phyloP scores from a whole-genome alignment of 1,140 invertebrate genomes.

The Apis dorsata region DNA sequence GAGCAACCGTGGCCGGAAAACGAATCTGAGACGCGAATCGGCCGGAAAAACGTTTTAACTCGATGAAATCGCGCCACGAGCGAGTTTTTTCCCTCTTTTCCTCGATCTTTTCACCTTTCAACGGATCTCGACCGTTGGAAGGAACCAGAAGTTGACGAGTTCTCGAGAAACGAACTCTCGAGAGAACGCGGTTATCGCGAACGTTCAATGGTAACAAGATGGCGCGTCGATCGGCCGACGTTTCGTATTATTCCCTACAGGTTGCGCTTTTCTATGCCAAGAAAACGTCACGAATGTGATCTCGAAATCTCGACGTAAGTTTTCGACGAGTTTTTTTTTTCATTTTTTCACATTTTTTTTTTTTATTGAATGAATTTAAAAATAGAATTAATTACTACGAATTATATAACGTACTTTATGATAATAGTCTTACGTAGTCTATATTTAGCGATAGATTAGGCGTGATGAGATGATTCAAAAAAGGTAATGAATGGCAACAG shows the following conservation, averaged over 20 bases:
- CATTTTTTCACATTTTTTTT: background rate
- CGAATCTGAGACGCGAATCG: conserved; percentile 13
- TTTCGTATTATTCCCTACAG: background rate
- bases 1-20: conserved; percentile 26
- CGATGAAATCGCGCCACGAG: conserved; percentile 15
- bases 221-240: background rate
- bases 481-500: conserved; percentile 62
- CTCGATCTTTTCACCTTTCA: background rate
- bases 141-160: background rate
- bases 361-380: background rate
- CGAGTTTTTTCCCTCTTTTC: background rate
- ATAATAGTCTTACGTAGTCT: conserved; percentile 40
- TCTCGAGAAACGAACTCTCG: background rate
- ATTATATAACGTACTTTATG: conserved; percentile 30
- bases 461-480: conserved; percentile 65
- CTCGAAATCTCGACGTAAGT: background rate
- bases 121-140: background rate
- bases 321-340: background rate
- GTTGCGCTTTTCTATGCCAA: too few species aligned
- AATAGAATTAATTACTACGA: conserved; percentile 21
- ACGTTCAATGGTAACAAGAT: background rate
- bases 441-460: conserved; percentile 58
- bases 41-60: conserved; percentile 15
- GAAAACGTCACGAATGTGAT: conserved; percentile 22
- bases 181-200: background rate